Evolutionary conservation across 2,797 vertebrate genomes (phyloP), one percentile per base, ranked within the genome.

Genomic region (Falco biarmicus): DNA sequence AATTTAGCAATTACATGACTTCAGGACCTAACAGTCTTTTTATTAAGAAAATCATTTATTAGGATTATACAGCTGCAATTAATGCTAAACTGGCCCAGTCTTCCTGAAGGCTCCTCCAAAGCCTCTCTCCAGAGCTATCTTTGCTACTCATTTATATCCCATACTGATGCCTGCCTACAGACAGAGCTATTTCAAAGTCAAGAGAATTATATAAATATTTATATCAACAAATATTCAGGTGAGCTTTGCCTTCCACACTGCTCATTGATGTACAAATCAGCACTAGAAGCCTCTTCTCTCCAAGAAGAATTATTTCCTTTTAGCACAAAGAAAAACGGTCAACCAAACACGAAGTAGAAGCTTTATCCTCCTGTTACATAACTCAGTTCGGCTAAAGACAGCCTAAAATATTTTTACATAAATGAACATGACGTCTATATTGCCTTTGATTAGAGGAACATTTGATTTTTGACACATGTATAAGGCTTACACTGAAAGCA

Each of bases 321-420:
- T 4, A 61, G 47, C n/a, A 22, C 1, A 5, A 18, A 47, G 18
- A 19, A 41, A 34, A 18, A 11, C 0, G 1, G 56, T 13, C 82
- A 63, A 18, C 61, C 19, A 66, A 32, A 75, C 79, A 16, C 1
- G 0, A 47, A 57, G 20, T 28, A 9, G 56, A 47, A 73, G 28
- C 13, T 65, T 11, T 3, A 50, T 13, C 28, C 45, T 75, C 70
- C 79, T 41, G 41, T 56, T n/a, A 43, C 64, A 25, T 11, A 31
- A 9, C 25, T 51, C 74, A 29, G 69, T 21, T 18, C 70, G 50
- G 53, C 32, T 47, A 6, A 32, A 60, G 41, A 3, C 31, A 54
- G 47, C 66, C 34, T 2, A 7, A 29, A 50, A 6, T 4, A 8
- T 5, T 37, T 37, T 11, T 5, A 5, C 5, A 7, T 14, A 32